Conservation (phyloP, 2,888 invertebrate genomes). For the Acleris holmiana region DNA sequence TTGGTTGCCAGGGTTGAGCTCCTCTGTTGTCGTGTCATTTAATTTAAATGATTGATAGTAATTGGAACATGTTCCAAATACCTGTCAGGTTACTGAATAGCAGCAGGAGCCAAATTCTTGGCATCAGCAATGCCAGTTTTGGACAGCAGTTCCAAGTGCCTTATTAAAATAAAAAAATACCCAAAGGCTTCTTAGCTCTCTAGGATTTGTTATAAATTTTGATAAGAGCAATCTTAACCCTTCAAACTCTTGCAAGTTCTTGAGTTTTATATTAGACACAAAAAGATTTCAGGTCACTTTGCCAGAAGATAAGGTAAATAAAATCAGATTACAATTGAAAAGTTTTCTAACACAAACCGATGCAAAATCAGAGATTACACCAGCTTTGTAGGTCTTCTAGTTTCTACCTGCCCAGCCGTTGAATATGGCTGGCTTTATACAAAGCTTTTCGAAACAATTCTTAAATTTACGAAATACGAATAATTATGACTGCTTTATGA, state of each 20-base stretch:
- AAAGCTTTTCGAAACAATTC: conserved; percentile 17
- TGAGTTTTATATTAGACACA: conserved; percentile 1
- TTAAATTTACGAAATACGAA: neutral
- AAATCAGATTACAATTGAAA: neutral
- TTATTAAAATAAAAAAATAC: neutral
- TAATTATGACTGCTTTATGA: neutral
- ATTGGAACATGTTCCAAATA: too few species aligned
- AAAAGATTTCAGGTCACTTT: neutral
- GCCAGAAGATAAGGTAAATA: neutral
- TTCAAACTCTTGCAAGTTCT: neutral
- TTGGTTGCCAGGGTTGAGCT: too few species aligned
- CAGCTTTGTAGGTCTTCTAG: conserved; percentile 16
- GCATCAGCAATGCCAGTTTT: too few species aligned
- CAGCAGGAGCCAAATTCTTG: too few species aligned
- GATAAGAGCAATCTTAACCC: neutral
- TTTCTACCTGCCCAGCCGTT: conserved; percentile 10
- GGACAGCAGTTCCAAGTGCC: too few species aligned
- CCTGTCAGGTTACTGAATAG: too few species aligned
- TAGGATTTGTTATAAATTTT: neutral
- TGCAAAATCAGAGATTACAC: conserved; percentile 14
- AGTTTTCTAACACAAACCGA: neutral
- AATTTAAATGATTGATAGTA: too few species aligned
- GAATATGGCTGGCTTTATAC: conserved; percentile 21
- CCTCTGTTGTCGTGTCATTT: too few species aligned
- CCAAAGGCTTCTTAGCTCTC: neutral